Conservation (phyloP, 2,113 vertebrate genomes). For the Antechinus stuartii region DNA sequence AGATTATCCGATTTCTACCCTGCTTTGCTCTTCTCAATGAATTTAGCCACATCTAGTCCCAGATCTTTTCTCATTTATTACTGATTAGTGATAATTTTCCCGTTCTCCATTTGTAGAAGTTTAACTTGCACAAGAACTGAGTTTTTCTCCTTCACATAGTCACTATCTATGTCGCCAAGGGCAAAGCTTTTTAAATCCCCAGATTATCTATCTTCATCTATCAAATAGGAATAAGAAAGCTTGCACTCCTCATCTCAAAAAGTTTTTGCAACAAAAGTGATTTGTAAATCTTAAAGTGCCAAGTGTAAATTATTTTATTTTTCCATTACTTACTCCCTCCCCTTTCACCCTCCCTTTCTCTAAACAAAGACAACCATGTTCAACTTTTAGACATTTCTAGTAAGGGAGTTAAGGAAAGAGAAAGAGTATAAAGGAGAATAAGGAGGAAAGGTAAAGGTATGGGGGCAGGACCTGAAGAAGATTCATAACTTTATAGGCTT, state of each 20-base stretch:
- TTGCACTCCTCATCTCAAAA: background rate
- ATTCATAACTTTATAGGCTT: background rate
- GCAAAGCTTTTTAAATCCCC: constrained; percentile 13
- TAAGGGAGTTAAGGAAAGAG: background rate
- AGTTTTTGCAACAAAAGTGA: background rate
- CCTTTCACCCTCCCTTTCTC: background rate
- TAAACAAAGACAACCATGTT: background rate
- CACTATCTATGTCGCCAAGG: background rate
- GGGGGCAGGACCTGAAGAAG: background rate
- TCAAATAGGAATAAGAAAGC: background rate
- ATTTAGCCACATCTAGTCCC: background rate
- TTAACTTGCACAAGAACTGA: background rate
- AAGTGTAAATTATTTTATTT: background rate
- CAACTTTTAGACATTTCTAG: background rate
- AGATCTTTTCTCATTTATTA: background rate
- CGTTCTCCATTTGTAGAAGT: background rate
- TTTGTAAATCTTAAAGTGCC: background rate
- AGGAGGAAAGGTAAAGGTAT: constrained; percentile 12
- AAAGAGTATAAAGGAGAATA: background rate
- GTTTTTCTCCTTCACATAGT: background rate
- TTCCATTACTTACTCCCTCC: background rate
- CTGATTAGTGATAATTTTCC: background rate
- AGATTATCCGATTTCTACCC: background rate
- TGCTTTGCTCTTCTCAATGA: background rate
- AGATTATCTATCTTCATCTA: constrained; percentile 13